Evolutionary conservation across 53 echinoderm and acorn worm species (phyloP).

Genomic region (Crossaster papposus): DNA sequence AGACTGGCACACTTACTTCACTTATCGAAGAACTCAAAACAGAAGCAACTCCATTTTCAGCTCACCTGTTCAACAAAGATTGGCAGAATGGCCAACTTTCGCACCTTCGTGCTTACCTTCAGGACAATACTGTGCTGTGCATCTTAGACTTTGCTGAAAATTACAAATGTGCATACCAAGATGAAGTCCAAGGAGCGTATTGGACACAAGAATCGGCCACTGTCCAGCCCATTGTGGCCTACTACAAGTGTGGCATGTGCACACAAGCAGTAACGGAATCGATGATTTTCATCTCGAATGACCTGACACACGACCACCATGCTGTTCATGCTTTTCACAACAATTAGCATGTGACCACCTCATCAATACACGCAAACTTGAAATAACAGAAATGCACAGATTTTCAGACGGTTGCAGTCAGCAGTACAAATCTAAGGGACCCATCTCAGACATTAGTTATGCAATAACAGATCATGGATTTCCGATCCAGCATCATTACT

Average conservation of each 20-base stretch:
- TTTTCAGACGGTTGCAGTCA: no score
- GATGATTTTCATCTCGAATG: conserved; percentile 50
- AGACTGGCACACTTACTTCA: not conserved
- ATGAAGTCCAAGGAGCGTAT: conserved; percentile 68
- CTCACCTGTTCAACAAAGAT: conserved; percentile 57
- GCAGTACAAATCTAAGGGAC: conserved; percentile 68
- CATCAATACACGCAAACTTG: not conserved
- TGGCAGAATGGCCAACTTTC: conserved; percentile 50
- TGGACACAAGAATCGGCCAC: conserved; percentile 71
- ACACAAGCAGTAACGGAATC: conserved; percentile 32
- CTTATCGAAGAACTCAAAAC: conserved; percentile 41
- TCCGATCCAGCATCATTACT: conserved; percentile 50
- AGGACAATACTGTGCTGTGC: conserved; percentile 19
- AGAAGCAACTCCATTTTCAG: conserved; percentile 9
- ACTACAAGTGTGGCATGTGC: conserved; percentile 61
- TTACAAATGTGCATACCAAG: conserved; percentile 62
- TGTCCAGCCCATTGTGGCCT: conserved; percentile 65
- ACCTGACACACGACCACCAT: conserved; percentile 64
- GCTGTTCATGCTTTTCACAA: conserved; percentile 63
- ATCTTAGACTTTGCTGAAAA: conserved; percentile 72
- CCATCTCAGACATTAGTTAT: conserved; percentile 68
- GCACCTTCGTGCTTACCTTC: not conserved
- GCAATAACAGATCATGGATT: conserved; percentile 6
- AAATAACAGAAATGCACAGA: conserved; percentile 27
- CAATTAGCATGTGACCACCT: conserved; percentile 40